Conservation (phyloP, 1,140 invertebrate species). For the Delia radicum region DNA sequence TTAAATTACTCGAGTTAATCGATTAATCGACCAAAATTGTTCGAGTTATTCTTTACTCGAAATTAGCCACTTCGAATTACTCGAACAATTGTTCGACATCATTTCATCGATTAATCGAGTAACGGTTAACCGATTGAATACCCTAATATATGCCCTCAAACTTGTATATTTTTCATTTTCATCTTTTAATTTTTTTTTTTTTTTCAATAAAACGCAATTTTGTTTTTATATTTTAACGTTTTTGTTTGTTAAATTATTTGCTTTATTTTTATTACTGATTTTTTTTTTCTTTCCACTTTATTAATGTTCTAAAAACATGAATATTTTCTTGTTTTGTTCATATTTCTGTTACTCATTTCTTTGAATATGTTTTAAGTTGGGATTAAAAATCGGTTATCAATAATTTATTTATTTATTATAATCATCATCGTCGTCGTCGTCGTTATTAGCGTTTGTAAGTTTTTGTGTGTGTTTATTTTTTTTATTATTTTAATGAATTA, state of each 20-base stretch:
- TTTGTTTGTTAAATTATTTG: background rate
- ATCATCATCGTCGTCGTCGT: slow-evolving; percentile 26
- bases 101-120: too few species aligned
- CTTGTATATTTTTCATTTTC: too few species aligned
- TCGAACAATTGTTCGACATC: too few species aligned
- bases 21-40: too few species aligned
- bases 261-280: background rate
- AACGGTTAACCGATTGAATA: too few species aligned
- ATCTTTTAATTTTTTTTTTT: too few species aligned
- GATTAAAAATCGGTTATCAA: slow-evolving; percentile 26
- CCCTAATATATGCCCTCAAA: too few species aligned
- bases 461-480: background rate
- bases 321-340: background rate
- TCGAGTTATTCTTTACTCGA: too few species aligned
- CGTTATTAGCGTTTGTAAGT: slow-evolving; percentile 20
- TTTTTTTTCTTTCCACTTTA: background rate
- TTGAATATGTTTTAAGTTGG: background rate
- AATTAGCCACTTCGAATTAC: too few species aligned
- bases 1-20: too few species aligned
- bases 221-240: background rate
- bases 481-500: background rate
- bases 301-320: background rate
- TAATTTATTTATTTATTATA: slow-evolving; percentile 30
- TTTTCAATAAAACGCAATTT: background rate
- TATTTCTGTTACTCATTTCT: too few species aligned